Base-by-base conservation (phyloP, 2,888 invertebrate species). In the Macropis europaea region DNA sequence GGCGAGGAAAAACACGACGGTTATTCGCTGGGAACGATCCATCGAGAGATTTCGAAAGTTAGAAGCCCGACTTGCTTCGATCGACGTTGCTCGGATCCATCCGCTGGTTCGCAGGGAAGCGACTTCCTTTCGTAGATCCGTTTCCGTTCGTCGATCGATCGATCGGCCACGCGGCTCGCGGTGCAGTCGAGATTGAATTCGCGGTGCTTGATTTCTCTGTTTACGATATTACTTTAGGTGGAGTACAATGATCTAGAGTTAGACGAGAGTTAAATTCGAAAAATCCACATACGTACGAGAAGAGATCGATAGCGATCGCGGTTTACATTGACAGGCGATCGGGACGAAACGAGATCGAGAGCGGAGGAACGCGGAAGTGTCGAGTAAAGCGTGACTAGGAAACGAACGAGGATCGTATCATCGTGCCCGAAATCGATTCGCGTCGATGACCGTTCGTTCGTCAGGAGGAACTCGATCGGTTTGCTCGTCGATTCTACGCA, bases 241-340 rank as follows among this genome's bases (percentile, higher is more conserved):
- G 48, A 68, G 52, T 69, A 69, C 54, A 73, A 66, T 61, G 68
- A 66, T 69, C 63, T 77, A 80, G 36, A 53, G n/a, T 73, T 72
- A 77, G 70, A 78, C 63, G 63, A 80, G 80, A 76, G 63, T 70
- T 73, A 76, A 80, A 75, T 81, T 19, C 62, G 68, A 72, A 68
- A 73, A 80, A 63, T 80, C 50, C 73, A 73, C 64, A 71, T 60
- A 72, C 59, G 64, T 72, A 76, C 59, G 59, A 71, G 76, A 69
- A 69, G 66, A 73, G 61, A 74, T 77, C 43, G 60, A 72, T 77
- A 42, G 61, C 45, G 73, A 61, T 56, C 59, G 56, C 40, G 43
- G 56, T 53, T 73, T 73, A 67, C 54, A 77, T 40, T 26, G 56
- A 38, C 24, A 7, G 30, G 22, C 60, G 63, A 47, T 19, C 50